Percentiles rank a stretch among this genome's conserved stretches.
Conservation (phyloP, 2,797 vertebrate species). For the Gambusia yucatana region DNA sequence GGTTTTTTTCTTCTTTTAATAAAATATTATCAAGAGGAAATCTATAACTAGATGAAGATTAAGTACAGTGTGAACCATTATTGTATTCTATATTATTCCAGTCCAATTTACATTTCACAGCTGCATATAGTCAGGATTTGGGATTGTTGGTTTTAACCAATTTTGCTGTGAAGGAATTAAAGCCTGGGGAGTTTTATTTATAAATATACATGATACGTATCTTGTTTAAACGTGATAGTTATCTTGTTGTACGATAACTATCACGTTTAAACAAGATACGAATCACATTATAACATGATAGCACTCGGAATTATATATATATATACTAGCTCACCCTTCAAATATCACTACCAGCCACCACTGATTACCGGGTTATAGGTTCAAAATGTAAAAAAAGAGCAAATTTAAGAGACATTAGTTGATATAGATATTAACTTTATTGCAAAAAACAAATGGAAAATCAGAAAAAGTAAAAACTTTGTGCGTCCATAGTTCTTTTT, state of each 20-base stretch:
- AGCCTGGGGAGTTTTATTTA: background rate
- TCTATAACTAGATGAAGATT: background rate
- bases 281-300: no score
- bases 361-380: background rate
- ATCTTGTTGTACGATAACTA: no score
- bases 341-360: no score
- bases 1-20: background rate
- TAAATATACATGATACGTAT: background rate
- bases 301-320: no score
- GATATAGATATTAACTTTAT: background rate
- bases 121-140: background rate
- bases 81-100: background rate
- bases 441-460: background rate
- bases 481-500: background rate
- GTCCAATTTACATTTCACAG: background rate
- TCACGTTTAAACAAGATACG: no score
- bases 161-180: background rate
- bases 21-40: background rate
- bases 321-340: no score
- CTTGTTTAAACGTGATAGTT: no score
- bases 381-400: background rate
- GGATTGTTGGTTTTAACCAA: background rate
- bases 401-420: background rate
- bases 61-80: background rate
- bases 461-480: background rate